phyloP scores from a whole-genome alignment of 2,888 invertebrate species.

The Eulithis testata region DNA sequence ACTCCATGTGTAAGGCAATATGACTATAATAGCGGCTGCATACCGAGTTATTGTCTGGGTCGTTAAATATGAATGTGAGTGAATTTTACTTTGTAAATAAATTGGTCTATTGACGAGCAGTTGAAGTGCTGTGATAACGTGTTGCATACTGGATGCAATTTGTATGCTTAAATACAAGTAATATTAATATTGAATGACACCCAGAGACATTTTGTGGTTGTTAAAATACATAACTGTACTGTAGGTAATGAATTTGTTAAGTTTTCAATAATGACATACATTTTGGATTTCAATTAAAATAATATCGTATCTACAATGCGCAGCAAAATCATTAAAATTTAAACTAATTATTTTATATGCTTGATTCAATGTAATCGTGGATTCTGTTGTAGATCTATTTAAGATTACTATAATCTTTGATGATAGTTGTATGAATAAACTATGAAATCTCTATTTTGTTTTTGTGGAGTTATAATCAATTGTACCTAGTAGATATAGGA shows the following conservation, averaged over 20 bases:
- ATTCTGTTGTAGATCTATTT: constrained; percentile 61
- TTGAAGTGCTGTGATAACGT: constrained; percentile 77
- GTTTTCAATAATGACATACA: constrained; percentile 57
- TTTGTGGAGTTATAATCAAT: not conserved
- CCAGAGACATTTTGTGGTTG: constrained; percentile 60
- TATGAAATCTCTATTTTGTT: constrained; percentile 23
- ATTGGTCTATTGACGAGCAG: constrained; percentile 68
- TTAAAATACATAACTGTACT: constrained; percentile 47
- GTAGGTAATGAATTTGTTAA: constrained; percentile 54
- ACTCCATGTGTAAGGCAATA: constrained; percentile 29
- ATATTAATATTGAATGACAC: constrained; percentile 39
- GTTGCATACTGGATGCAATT: constrained; percentile 59
- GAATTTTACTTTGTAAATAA: constrained; percentile 56
- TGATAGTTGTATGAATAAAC: constrained; percentile 44
- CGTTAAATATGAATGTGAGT: constrained; percentile 24
- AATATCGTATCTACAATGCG: constrained; percentile 17
- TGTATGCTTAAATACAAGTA: constrained; percentile 42
- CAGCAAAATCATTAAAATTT: constrained; percentile 25
- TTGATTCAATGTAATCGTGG: constrained; percentile 63
- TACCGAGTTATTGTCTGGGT: constrained; percentile 24
- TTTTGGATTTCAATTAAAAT: constrained; percentile 49
- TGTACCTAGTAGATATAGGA: too few relatives aligned
- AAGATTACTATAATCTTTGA: constrained; percentile 47
- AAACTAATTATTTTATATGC: constrained; percentile 45
- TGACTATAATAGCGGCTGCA: constrained; percentile 36